Evolutionary conservation across 2,113 vertebrate genomes (phyloP).

Genomic region (Trinectes maculatus): DNA sequence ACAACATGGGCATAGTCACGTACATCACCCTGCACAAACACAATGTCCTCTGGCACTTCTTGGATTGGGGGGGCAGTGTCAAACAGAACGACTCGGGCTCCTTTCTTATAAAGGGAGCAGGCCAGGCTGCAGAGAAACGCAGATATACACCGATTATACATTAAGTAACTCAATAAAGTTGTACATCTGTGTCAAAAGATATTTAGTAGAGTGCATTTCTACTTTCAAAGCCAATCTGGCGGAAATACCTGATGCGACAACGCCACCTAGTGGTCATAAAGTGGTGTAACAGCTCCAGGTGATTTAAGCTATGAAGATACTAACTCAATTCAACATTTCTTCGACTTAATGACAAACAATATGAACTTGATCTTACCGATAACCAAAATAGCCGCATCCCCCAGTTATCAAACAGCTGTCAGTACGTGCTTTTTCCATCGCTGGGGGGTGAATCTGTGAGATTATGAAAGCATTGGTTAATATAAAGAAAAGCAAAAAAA

Average conservation of each 20-base stretch:
- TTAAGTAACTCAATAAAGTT: too few species aligned
- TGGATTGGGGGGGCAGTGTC: constrained; percentile 81
- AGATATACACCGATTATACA: too few species aligned
- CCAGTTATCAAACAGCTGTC: constrained; percentile 87
- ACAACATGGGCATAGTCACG: constrained; percentile 81
- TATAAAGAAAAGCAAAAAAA: background rate
- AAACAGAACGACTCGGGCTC: constrained; percentile 86
- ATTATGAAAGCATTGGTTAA: background rate
- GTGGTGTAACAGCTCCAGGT: background rate
- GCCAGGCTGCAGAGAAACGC: constrained; percentile 88
- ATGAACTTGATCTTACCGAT: constrained; percentile 83
- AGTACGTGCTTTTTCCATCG: constrained; percentile 57
- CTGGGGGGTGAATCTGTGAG: constrained; percentile 34
- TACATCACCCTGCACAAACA: constrained; percentile 87
- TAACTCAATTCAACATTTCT: too few species aligned
- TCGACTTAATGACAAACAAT: background rate
- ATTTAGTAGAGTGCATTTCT: background rate
- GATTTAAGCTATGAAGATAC: background rate
- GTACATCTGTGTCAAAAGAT: background rate
- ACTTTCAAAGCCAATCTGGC: background rate
- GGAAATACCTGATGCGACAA: background rate
- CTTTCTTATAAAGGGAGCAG: constrained; percentile 80
- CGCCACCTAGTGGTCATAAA: constrained; percentile 47
- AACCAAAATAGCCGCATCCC: constrained; percentile 93
- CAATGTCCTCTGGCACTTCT: constrained; percentile 80